A percentile compares a stretch with the other conserved stretches of the same genome.
These are phyloP conservation scores for Papilio dardanus DNA, from an alignment of 1,140 invertebrate species.

Conservation along the genomic window DNA sequence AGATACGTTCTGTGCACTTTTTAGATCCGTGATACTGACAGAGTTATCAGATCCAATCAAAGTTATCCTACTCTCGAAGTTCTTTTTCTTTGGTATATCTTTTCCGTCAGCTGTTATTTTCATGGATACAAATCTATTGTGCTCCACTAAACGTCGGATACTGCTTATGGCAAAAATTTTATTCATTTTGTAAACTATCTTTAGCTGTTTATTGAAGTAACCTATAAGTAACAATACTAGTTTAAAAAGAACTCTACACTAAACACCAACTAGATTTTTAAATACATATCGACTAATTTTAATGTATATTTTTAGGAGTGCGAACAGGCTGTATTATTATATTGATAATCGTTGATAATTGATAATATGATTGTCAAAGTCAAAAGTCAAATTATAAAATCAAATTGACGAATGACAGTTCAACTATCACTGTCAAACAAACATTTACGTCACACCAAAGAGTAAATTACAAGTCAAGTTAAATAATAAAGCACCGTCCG, in stretches of 20 bases:
- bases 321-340: too few relatives aligned
- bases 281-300: neutral
- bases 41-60: constrained; percentile 78
- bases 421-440: neutral
- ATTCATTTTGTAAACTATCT: constrained; percentile 54
- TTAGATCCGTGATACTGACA: constrained; percentile 78
- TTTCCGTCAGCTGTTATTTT: constrained; percentile 70
- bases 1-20: constrained; percentile 85
- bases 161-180: constrained; percentile 54
- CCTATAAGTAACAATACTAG: neutral
- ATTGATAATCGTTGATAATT: too few relatives aligned
- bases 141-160: constrained; percentile 52
- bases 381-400: neutral
- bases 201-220: constrained; percentile 1
- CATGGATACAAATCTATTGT: constrained; percentile 50
- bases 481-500: too few relatives aligned
- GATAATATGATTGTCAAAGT: neutral
- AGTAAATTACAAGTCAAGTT: too few relatives aligned
- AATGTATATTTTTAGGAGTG: too few relatives aligned
- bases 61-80: constrained; percentile 77
- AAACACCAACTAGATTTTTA: constrained; percentile 16
- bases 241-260: neutral
- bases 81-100: constrained; percentile 68
- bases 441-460: neutral
- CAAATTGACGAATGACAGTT: neutral